phyloP scores from a whole-genome alignment of 1,140 invertebrate genomes.

The Brachionus rotundiformis region DNA sequence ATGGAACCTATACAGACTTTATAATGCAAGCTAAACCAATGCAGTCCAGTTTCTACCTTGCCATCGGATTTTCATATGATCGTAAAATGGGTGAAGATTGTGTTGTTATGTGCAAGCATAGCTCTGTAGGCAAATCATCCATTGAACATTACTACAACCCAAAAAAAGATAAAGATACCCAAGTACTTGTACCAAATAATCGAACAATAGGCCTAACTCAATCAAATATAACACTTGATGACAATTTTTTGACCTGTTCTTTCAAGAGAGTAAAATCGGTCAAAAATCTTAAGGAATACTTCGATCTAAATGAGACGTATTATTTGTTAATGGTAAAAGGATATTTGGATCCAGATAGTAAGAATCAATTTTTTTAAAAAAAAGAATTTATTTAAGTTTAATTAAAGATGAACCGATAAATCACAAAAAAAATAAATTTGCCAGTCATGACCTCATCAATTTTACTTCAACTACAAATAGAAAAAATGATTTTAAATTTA shows the following conservation, averaged over 20 bases:
- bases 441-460: background rate
- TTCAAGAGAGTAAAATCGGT: constrained; percentile 16
- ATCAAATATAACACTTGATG: background rate
- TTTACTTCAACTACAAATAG: background rate
- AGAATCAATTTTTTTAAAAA: background rate
- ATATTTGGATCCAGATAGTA: background rate
- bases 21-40: background rate
- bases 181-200: background rate
- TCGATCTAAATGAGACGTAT: constrained; percentile 15
- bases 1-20: background rate
- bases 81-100: constrained; percentile 40
- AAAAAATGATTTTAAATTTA: background rate
- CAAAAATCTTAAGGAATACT: background rate
- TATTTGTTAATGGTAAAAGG: constrained; percentile 10
- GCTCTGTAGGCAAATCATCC: background rate
- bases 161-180: background rate
- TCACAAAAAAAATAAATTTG: constrained; percentile 11
- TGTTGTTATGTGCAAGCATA: constrained; percentile 34
- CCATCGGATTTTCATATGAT: constrained; percentile 27
- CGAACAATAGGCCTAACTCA: constrained; percentile 21
- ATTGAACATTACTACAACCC: constrained; percentile 29
- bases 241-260: background rate
- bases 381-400: background rate
- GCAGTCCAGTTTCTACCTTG: constrained; percentile 20
- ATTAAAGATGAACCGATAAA: constrained; percentile 5